phyloP scores from a whole-genome alignment of 2,888 invertebrate genomes.

The Cheilosia vernalis region DNA sequence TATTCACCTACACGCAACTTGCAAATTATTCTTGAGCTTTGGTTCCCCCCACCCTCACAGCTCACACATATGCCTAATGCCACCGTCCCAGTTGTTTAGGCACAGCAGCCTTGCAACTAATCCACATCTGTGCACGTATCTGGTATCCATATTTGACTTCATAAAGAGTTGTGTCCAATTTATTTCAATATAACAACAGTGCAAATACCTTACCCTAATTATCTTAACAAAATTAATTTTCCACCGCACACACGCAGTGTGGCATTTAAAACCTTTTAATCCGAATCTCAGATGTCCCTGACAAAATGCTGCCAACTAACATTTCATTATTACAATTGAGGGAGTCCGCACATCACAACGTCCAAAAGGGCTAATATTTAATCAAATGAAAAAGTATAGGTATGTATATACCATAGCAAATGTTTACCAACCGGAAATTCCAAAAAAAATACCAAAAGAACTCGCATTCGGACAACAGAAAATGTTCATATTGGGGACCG shows the following conservation, averaged over 20 bases:
- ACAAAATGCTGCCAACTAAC: background rate
- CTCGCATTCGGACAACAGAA: slow-evolving; percentile 9
- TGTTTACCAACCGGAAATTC: slow-evolving; percentile 35
- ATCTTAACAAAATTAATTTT: background rate
- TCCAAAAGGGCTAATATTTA: slow-evolving; percentile 4
- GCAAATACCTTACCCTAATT: background rate
- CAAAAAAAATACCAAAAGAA: slow-evolving; percentile 29
- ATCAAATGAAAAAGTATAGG: background rate
- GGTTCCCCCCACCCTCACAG: too few relatives aligned
- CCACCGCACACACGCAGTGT: background rate
- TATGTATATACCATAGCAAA: background rate
- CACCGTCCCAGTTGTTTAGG: too few relatives aligned
- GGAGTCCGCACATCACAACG: slow-evolving; percentile 4
- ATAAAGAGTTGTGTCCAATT: too few relatives aligned
- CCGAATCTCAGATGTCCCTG: background rate
- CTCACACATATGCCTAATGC: too few relatives aligned
- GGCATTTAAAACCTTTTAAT: background rate
- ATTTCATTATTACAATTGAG: slow-evolving; percentile 6
- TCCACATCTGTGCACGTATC: too few relatives aligned
- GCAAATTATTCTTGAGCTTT: too few relatives aligned
- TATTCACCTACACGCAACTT: too few relatives aligned
- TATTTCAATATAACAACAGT: too few relatives aligned
- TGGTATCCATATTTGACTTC: too few relatives aligned
- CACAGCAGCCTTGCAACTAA: too few relatives aligned
- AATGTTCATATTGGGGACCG: slow-evolving; percentile 12